A percentile compares a stretch with the other conserved stretches of the same genome.
Conservation (phyloP, 2,113 vertebrate genomes). For the Balaeniceps rex region DNA sequence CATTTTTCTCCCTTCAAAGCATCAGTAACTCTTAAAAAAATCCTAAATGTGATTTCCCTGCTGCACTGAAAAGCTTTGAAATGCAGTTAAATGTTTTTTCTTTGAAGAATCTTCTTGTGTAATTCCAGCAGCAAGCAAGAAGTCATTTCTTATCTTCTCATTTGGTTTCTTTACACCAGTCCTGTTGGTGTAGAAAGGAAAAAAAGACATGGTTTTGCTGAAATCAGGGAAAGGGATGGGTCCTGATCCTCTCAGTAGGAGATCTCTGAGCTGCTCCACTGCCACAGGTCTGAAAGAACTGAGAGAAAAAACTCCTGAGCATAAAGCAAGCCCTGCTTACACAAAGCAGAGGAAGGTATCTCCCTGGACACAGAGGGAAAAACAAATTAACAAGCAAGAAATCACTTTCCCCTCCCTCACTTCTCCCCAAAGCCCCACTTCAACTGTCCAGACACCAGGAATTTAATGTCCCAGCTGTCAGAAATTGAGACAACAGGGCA, state of each 20-base stretch:
- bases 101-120: background rate
- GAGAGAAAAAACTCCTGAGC: background rate
- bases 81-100: background rate
- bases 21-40: background rate
- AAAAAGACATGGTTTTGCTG: background rate
- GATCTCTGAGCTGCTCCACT: background rate
- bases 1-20: background rate
- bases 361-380: constrained; percentile 25
- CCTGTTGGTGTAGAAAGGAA: background rate
- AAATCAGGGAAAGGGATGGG: background rate
- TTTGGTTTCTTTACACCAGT: background rate
- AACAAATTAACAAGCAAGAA: constrained; percentile 57
- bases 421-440: background rate
- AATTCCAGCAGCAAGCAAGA: background rate
- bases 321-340: background rate
- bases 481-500: constrained; percentile 8
- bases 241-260: background rate
- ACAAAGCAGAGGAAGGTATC: background rate
- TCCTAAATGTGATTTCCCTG: background rate
- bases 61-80: background rate
- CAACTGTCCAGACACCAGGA: background rate
- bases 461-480: background rate
- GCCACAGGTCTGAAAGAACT: background rate
- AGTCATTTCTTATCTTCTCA: background rate
- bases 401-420: constrained; percentile 2